Base-by-base conservation (phyloP, 2,113 vertebrate genomes). In the Rattus rattus region DNA sequence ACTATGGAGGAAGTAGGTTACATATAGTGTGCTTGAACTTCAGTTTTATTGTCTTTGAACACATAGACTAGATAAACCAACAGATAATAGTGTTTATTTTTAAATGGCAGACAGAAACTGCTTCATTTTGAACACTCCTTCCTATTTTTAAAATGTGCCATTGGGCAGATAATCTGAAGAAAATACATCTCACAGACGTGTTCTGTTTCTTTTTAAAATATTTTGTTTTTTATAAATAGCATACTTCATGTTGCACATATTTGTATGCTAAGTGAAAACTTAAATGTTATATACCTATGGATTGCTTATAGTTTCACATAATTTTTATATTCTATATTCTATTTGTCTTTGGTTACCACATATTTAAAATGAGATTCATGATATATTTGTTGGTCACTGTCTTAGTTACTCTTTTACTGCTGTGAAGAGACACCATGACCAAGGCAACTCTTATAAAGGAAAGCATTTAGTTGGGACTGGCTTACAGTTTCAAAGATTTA, bases 351-450 rank as follows among this genome's bases (percentile, higher is more conserved):
- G 47, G 19, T 72, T 92, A 79, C 63, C 70, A 92, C 88, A 79
- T 95, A 91, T 92, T 97, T 97, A 63, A 89, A 95, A 28, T 84
- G 7, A 77, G 16, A 59, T 76, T 91, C 67, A 89, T 85, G 79
- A 84, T 85, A 70, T 12, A 88, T 39, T 88, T 88, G 75, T 93
- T 91, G 36, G 28, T 3, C 61, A 88, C 22, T 81, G 5, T 83
- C 33, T 83, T 59, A 59, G 54, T 39, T 36, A 24, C 54, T 59
- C 20, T 30, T 83, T n/a, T 83, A 49, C 49, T 79, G 43, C 26
- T 79, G 14, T 52, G 28, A 79, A 79, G 26, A 79, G 47, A 79
- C 47, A 14, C 20, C 20, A 59, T 39, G 80, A 59, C 54, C 54
- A 83, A 39, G 36, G 33, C 54, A 56, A n/a, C 19, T n/a, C 54